These are phyloP conservation scores for Drosophila ercepeae DNA, from an alignment of 1,140 invertebrate genomes.

Conservation along the genomic window DNA sequence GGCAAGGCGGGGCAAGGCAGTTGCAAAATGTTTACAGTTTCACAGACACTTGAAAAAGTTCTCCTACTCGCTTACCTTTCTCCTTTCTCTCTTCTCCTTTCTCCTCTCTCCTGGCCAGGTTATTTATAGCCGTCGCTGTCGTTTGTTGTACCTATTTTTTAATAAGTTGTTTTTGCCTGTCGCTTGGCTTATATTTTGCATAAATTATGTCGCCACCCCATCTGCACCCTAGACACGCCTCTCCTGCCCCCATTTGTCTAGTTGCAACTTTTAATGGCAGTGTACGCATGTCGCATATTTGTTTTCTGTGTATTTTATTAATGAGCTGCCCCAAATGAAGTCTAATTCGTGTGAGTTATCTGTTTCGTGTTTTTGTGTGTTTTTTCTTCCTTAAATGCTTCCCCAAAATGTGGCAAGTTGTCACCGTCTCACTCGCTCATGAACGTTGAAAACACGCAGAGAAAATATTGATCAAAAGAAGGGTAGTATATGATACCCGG, in stretches of 20 bases:
- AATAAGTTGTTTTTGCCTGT: conserved; percentile 74
- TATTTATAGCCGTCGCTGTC: conserved; percentile 76
- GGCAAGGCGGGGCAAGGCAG: conserved; percentile 10
- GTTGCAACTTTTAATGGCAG: conserved; percentile 60
- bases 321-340: conserved; percentile 78
- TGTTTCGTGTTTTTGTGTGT: conserved; percentile 6
- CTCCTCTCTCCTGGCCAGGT: conserved; percentile 17
- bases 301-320: conserved; percentile 64
- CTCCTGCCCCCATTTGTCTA: conserved; percentile 4
- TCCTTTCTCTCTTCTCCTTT: not conserved
- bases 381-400: conserved; percentile 18
- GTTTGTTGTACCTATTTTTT: conserved; percentile 65
- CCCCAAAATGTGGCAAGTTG: conserved; percentile 41
- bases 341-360: conserved; percentile 67
- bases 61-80: not conserved
- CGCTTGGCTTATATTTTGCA: conserved; percentile 73
- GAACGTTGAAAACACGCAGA: too few species aligned
- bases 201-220: conserved; percentile 69
- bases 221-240: not conserved
- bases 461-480: too few species aligned
- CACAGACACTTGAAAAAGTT: conserved; percentile 57
- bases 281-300: conserved; percentile 13
- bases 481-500: too few species aligned
- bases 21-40: conserved; percentile 57
- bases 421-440: not conserved